These are phyloP conservation scores for Pristionchus fissidentatus DNA, from an alignment of 2,888 invertebrate species.

Conservation along the genomic window DNA sequence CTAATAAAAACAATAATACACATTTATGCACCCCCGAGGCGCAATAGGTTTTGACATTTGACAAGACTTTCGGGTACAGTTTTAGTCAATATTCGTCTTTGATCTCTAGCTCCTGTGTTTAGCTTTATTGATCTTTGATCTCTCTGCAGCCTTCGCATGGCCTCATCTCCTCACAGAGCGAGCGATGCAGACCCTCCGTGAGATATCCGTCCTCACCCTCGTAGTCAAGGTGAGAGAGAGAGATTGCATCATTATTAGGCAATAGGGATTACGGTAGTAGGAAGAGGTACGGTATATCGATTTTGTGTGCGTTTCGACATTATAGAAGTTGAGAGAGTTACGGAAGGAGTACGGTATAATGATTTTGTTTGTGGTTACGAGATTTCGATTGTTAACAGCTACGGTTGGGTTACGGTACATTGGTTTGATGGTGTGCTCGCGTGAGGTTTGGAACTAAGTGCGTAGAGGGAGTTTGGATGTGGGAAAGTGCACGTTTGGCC, in stretches of 20 bases:
- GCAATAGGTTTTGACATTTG: no score
- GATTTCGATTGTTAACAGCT: no score
- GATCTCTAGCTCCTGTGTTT: background rate
- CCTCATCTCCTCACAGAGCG: background rate
- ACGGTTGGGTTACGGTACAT: background rate
- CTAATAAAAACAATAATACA: no score
- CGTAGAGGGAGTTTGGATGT: background rate
- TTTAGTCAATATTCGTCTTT: background rate
- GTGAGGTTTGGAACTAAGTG: background rate
- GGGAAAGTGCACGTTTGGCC: background rate
- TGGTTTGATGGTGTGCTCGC: background rate
- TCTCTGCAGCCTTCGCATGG: constrained; percentile 37
- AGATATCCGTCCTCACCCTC: constrained; percentile 16
- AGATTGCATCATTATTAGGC: no score
- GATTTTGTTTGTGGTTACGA: background rate
- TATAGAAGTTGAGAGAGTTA: no score
- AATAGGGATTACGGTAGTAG: background rate
- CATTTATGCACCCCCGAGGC: no score
- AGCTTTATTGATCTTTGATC: background rate
- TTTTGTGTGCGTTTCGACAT: no score
- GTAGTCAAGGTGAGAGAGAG: background rate
- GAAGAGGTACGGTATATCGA: no score
- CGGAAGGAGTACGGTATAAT: background rate
- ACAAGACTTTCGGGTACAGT: no score
- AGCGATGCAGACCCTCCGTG: background rate